Evolutionary conservation across 2,797 vertebrate species (phyloP).

Genomic region (Tamandua tetradactyla): DNA sequence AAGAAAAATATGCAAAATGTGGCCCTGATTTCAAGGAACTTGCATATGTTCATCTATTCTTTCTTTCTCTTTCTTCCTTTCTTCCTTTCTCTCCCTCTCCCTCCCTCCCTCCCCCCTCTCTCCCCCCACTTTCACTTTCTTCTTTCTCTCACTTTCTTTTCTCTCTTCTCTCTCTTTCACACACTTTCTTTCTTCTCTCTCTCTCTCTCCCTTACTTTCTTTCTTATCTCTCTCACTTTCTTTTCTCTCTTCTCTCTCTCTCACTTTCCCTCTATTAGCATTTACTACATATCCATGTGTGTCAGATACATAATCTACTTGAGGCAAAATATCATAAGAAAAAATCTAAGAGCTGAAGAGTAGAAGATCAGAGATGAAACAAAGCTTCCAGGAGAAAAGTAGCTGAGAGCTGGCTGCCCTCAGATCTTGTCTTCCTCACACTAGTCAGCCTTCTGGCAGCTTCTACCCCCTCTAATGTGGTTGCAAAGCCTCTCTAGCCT

Average conservation of each 20-base stretch:
- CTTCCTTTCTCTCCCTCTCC: too few species aligned
- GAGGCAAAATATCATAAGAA: background rate
- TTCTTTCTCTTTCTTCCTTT: background rate
- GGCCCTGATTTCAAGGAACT: background rate
- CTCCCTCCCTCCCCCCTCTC: too few species aligned
- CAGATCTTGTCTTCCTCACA: background rate
- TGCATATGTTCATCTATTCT: background rate
- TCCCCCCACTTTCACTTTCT: background rate
- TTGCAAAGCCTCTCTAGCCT: background rate
- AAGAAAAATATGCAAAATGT: background rate
- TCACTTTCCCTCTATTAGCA: background rate
- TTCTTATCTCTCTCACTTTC: background rate
- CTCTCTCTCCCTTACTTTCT: too few species aligned
- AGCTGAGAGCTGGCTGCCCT: background rate
- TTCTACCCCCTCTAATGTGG: constrained; percentile 2
- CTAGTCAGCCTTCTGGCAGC: background rate
- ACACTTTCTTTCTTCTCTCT: background rate
- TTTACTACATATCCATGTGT: background rate
- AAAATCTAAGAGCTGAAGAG: background rate
- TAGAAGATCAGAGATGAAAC: background rate
- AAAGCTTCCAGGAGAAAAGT: background rate
- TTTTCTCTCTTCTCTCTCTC: background rate
- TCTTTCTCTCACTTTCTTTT: too few species aligned
- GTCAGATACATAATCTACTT: background rate
- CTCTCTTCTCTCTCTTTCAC: too few species aligned